Evolutionary conservation across 2,888 invertebrate species (phyloP).

Genomic region (Apotomis turbidana): DNA sequence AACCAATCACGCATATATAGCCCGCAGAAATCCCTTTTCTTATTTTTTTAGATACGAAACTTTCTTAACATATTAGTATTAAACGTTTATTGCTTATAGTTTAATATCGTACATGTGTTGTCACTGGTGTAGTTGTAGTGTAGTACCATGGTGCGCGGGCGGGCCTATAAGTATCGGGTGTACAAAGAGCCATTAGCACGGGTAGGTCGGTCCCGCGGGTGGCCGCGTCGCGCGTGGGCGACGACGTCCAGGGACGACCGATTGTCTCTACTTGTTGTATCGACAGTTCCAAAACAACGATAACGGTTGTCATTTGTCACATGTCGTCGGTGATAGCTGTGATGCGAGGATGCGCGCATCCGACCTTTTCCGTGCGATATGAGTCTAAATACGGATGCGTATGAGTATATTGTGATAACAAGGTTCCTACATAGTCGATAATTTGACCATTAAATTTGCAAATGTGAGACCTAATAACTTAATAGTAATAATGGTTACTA

Average conservation of each 20-base stretch:
- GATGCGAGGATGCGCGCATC: neutral
- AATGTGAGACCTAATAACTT: too few species aligned
- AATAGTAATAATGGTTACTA: too few species aligned
- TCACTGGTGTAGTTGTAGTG: neutral
- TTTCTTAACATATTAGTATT: too few species aligned
- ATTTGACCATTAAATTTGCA: too few species aligned
- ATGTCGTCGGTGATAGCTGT: neutral
- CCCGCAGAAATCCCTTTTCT: too few species aligned
- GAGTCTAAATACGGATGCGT: neutral
- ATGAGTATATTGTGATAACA: too few species aligned
- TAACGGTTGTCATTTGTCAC: conserved; percentile 7
- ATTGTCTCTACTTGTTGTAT: conserved; percentile 12
- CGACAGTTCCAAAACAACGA: conserved; percentile 16
- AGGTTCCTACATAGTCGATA: too few species aligned
- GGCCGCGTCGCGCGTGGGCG: conserved; percentile 7
- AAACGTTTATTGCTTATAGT: too few species aligned
- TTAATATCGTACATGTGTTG: too few species aligned
- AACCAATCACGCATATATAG: too few species aligned
- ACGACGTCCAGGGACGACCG: neutral
- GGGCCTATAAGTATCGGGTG: conserved; percentile 37
- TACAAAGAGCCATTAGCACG: conserved; percentile 33
- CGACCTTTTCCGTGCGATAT: neutral
- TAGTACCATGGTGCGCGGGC: conserved; percentile 20
- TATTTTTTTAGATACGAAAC: too few species aligned
- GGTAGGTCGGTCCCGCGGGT: conserved; percentile 8